Evolutionary conservation across 2,888 invertebrate genomes (phyloP), one percentile per base, ranked within the genome.

Genomic region (Gisinianus flammeolus): DNA sequence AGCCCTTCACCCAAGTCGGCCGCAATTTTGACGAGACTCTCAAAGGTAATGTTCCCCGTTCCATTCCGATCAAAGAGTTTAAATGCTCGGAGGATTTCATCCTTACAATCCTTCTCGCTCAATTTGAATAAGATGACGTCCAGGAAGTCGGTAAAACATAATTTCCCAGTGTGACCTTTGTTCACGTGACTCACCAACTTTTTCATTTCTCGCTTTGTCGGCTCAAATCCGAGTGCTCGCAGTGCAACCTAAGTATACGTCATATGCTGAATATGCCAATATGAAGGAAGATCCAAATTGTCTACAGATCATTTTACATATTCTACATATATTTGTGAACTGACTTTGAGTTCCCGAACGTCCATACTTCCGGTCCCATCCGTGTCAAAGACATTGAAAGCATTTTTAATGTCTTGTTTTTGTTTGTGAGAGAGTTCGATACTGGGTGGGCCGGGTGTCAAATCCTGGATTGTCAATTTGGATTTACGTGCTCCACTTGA

Each of bases 61-160:
- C 95, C 94, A 87, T 98, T 97, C 88, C 96, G 95, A 89, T 98
- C 98, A 89, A 99, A 98, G 24, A 99, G 89, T 81, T 94, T 92
- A 86, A 99, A 99, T 19, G 98, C 98, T 88, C 97, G 97, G 87
- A 97, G 89, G 76, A 98, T 96, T 88, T 98, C 98, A 87, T 98
- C 96, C 86, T 94, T 94, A 0, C 94, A 93, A 86, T 97, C 97
- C 87, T 96, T 97, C 85, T 98, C 97, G 56, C 95, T 93, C 93
- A 97, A 95, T 89, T 97, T 97, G 64, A 92, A 90, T 0, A 93
- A 92, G 95, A 97, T 96, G 78, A 97, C 87, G 75, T 92, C 91
- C 3, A 94, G 87, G 86, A 97, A 98, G 86, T 97, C 95, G 85
- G 93, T 93, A 87, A 92, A 96, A 0, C 94, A 93, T 76, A 98